Percentiles rank a stretch among this genome's conserved stretches.
Conservation (phyloP, 2,888 invertebrate species). For the Ephialtes manifestator region DNA sequence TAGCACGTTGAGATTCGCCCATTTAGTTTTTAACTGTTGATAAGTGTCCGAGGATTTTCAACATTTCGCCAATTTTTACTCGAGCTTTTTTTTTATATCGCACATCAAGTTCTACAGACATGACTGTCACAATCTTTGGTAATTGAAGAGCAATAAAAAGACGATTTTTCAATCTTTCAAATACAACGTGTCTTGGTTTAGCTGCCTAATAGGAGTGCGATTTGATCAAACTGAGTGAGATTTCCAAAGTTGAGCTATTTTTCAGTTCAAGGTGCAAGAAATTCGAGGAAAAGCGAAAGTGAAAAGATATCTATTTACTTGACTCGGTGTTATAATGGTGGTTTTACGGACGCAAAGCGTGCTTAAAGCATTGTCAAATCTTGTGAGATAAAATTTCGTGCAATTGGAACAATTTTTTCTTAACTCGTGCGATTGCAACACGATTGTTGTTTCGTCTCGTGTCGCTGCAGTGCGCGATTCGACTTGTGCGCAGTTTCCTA, state of each 20-base stretch:
- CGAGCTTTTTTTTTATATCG: neutral
- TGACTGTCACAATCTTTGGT: slow-evolving; percentile 24
- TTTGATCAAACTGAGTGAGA: too few species aligned
- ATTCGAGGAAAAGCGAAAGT: neutral
- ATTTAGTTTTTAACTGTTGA: neutral
- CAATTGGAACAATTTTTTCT: too few species aligned
- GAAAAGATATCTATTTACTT: neutral
- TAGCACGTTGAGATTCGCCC: neutral
- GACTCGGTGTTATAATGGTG: too few species aligned
- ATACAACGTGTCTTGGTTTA: slow-evolving; percentile 26
- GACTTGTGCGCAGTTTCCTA: too few species aligned
- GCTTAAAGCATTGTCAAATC: neutral
- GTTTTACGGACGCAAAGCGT: too few species aligned
- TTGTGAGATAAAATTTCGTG: too few species aligned
- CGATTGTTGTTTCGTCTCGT: too few species aligned
- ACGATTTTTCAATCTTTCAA: slow-evolving; percentile 57
- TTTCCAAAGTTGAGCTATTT: too few species aligned
- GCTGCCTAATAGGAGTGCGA: neutral
- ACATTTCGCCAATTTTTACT: neutral
- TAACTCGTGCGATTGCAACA: too few species aligned
- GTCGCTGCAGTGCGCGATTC: too few species aligned
- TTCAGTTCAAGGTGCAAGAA: too few species aligned
- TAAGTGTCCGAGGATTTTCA: slow-evolving; percentile 1
- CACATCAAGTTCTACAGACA: neutral
- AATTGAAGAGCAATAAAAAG: slow-evolving; percentile 41